These are phyloP conservation scores for Suricata suricatta DNA, from an alignment of 2,113 vertebrate species.

Conservation along the genomic window DNA sequence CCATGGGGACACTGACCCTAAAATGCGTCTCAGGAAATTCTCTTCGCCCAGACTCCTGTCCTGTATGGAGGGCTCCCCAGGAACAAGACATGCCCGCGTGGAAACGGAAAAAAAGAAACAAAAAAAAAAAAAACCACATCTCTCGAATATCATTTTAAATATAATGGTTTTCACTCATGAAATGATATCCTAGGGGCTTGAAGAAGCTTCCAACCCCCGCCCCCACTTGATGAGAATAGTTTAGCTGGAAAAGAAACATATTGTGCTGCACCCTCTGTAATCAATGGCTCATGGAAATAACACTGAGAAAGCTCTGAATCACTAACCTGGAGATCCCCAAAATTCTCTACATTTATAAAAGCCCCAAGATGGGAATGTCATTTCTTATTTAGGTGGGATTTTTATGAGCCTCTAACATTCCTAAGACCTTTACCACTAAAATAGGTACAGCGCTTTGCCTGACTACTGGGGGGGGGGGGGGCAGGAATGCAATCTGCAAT, in stretches of 20 bases:
- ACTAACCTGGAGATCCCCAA: conserved; percentile 46
- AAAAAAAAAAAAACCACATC: neutral
- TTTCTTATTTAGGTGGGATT: conserved; percentile 10
- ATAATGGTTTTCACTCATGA: neutral
- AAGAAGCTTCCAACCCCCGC: conserved; percentile 37
- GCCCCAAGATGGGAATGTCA: neutral
- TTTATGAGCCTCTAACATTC: conserved; percentile 39
- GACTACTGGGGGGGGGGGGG: too few species aligned
- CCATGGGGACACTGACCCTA: conserved; percentile 40
- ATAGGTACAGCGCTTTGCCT: neutral
- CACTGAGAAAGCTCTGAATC: conserved; percentile 50
- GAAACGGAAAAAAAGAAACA: neutral
- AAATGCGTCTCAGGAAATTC: conserved; percentile 40
- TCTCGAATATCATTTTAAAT: conserved; percentile 34
- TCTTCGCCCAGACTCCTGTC: neutral
- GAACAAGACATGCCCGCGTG: neutral
- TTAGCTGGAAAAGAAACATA: conserved; percentile 41
- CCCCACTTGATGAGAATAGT: neutral
- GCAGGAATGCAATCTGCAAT: neutral
- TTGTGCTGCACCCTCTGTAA: conserved; percentile 40
- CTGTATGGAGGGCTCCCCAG: neutral
- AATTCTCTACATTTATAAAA: conserved; percentile 51
- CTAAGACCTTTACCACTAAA: conserved; percentile 18
- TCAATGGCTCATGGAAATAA: conserved; percentile 51
- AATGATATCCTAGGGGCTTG: neutral